Evolutionary conservation across 1,140 invertebrate species (phyloP).

Genomic region (Trissolcus basalis): DNA sequence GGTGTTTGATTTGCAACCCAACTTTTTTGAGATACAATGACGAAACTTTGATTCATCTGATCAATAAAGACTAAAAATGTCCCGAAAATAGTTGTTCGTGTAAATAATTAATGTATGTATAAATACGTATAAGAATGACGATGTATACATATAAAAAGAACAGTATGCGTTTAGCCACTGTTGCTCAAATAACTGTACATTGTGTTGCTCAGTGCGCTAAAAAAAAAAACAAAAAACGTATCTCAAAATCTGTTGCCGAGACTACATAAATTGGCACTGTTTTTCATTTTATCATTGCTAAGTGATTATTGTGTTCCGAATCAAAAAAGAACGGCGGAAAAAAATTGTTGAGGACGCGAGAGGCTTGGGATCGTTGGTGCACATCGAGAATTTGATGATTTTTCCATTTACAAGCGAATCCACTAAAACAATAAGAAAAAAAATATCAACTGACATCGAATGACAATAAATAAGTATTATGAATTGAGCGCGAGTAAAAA

Average conservation of each 20-base stretch:
- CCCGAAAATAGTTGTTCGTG: conserved; percentile 54
- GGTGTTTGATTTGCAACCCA: conserved; percentile 19
- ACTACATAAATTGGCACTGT: conserved; percentile 49
- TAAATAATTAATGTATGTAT: conserved; percentile 59
- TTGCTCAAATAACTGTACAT: conserved; percentile 63
- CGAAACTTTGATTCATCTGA: too few species aligned
- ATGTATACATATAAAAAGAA: conserved; percentile 59
- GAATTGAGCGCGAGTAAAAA: conserved; percentile 44
- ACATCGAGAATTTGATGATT: conserved; percentile 57
- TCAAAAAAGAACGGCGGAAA: conserved; percentile 5
- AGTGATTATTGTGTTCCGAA: conserved; percentile 56
- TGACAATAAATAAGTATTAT: conserved; percentile 69
- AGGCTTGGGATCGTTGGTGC: conserved; percentile 41
- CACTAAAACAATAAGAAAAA: conserved; percentile 25
- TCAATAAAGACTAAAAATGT: conserved; percentile 25
- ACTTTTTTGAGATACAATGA: not conserved
- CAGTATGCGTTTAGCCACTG: conserved; percentile 58
- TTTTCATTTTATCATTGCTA: conserved; percentile 51
- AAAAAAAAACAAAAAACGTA: conserved; percentile 36
- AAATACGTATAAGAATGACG: conserved; percentile 44
- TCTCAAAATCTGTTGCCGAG: conserved; percentile 50
- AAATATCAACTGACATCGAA: conserved; percentile 62
- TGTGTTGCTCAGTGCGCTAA: conserved; percentile 62
- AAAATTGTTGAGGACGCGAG: too few species aligned
- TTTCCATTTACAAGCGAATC: conserved; percentile 38